Percentiles rank a stretch among this genome's conserved stretches.
phyloP scores from a whole-genome alignment of 2,888 invertebrate species.

The Morpho helenor region DNA sequence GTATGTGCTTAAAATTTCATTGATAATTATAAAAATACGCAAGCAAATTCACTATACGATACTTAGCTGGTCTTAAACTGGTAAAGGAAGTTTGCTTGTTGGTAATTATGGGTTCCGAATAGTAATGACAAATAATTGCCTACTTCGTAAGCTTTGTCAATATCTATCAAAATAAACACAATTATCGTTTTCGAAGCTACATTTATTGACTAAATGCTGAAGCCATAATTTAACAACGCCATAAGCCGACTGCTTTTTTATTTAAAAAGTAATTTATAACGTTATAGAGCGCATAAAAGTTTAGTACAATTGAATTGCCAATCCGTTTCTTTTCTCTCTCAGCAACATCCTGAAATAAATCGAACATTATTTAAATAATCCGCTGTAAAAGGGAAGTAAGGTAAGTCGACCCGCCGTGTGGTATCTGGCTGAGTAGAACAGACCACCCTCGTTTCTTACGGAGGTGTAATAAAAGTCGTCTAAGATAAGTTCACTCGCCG shows the following conservation, averaged over 20 bases:
- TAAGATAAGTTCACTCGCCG: too few species aligned
- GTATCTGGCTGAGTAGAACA: too few species aligned
- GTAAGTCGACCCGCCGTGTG: too few species aligned
- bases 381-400: too few species aligned
- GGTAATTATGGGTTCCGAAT: slow-evolving; percentile 10
- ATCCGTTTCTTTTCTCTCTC: slow-evolving; percentile 16
- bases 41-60: too few species aligned
- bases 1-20: too few species aligned
- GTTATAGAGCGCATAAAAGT: not conserved
- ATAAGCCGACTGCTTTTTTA: not conserved
- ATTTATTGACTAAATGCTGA: slow-evolving; percentile 15
- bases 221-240: not conserved
- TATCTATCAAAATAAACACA: slow-evolving; percentile 26
- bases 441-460: too few species aligned
- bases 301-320: not conserved
- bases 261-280: too few species aligned
- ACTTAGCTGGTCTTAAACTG: not conserved
- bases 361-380: not conserved
- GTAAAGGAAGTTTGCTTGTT: not conserved
- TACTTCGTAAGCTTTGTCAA: slow-evolving; percentile 17
- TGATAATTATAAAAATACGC: too few species aligned
- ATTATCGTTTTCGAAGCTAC: slow-evolving; percentile 15
- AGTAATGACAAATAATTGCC: slow-evolving; percentile 16
- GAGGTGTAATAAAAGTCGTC: too few species aligned
- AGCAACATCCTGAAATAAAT: slow-evolving; percentile 20